Evolutionary conservation across 2,113 vertebrate species (phyloP).

Genomic region (Periophthalmus modestus): DNA sequence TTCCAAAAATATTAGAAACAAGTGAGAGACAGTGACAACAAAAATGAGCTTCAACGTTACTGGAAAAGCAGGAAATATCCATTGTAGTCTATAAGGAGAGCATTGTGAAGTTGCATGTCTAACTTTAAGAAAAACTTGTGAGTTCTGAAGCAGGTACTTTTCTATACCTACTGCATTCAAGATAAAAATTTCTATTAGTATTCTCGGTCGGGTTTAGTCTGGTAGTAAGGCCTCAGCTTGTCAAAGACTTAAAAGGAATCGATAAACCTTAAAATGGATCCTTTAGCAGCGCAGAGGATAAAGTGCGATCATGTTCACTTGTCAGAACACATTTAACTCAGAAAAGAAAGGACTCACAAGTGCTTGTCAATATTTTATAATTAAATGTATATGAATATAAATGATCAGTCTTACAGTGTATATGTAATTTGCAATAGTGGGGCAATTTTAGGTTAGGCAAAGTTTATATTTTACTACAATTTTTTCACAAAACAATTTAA

Average conservation of each 20-base stretch:
- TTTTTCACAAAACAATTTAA: no score
- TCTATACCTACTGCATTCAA: neutral
- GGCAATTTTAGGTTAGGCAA: neutral
- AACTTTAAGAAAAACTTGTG: neutral
- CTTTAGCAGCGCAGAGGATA: neutral
- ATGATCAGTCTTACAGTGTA: neutral
- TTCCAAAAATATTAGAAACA: neutral
- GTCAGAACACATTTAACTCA: conserved; percentile 6
- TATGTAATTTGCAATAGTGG: neutral
- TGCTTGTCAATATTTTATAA: no score
- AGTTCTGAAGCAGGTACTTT: neutral
- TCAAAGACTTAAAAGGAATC: conserved; percentile 1
- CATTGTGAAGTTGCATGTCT: neutral
- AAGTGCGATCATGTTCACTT: neutral
- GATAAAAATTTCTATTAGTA: neutral
- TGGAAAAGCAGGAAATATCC: neutral
- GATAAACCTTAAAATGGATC: neutral
- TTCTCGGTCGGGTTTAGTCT: neutral
- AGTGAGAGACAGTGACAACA: neutral
- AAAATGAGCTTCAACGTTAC: neutral
- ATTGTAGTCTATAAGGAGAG: no score
- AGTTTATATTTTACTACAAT: no score
- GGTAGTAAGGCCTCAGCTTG: neutral
- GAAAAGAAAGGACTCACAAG: neutral
- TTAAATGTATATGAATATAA: neutral